Percentiles rank a stretch among this genome's conserved stretches.
Evolutionary conservation across 2,113 vertebrate species (phyloP).

Genomic region (Copsychus sechellarum): DNA sequence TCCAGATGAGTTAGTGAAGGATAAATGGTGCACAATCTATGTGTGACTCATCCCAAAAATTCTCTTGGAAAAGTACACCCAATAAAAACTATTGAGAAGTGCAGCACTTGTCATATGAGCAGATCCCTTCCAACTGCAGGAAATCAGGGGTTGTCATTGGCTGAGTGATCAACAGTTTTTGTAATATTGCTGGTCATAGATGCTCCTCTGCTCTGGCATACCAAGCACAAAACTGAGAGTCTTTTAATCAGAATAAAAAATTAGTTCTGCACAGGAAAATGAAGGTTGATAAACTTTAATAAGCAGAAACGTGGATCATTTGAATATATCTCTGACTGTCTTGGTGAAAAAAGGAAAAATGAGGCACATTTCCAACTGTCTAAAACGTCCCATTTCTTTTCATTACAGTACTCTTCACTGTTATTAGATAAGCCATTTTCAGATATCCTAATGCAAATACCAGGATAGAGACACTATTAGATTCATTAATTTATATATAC

Average conservation of each 20-base stretch:
- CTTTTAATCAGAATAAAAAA: neutral
- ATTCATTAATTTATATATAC: neutral
- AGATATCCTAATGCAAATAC: neutral
- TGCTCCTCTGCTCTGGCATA: neutral
- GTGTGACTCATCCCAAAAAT: neutral
- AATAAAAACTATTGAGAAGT: neutral
- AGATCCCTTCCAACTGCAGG: neutral
- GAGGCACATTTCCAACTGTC: neutral
- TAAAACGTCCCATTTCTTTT: neutral
- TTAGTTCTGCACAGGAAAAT: neutral
- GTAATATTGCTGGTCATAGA: neutral
- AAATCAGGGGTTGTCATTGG: neutral
- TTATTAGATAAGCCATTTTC: neutral
- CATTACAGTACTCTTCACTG: neutral
- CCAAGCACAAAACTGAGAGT: neutral
- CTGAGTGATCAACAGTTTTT: neutral
- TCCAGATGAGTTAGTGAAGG: slow-evolving; percentile 33
- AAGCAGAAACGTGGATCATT: neutral
- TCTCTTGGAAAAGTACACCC: neutral
- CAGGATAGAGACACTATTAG: neutral
- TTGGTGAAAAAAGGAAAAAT: neutral
- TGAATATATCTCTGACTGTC: neutral
- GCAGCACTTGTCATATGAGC: neutral
- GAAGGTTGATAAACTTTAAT: neutral
- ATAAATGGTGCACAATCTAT: neutral